phyloP scores from a whole-genome alignment of 2,113 vertebrate genomes.

The Progne subis region DNA sequence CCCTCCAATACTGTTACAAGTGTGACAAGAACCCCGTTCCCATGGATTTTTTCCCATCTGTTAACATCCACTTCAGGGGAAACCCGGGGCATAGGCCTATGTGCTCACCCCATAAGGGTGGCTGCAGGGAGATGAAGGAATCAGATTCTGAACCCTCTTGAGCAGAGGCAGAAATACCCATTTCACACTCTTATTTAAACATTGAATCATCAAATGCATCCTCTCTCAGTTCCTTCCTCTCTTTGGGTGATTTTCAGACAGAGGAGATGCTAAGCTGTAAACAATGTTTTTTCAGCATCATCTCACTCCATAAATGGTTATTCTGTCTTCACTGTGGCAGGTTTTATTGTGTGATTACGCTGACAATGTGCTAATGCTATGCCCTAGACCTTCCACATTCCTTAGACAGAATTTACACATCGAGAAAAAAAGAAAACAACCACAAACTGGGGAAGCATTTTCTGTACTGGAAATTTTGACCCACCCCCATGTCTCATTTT shows the following conservation, averaged over 20 bases:
- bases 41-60: neutral
- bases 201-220: neutral
- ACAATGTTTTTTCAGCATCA: neutral
- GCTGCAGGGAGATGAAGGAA: neutral
- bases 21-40: neutral
- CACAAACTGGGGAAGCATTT: neutral
- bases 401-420: neutral
- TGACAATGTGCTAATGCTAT: neutral
- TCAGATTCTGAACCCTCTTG: neutral
- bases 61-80: neutral
- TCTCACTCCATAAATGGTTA: conserved; percentile 24
- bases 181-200: neutral
- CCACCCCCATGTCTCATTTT: neutral
- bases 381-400: conserved; percentile 6
- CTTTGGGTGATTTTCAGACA: conserved; percentile 31
- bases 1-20: neutral
- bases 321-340: neutral
- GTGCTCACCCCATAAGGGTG: neutral
- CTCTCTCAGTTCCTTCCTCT: conserved; percentile 18
- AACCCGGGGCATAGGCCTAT: accelerated
- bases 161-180: neutral
- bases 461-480: neutral
- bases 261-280: conserved; percentile 24
- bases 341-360: conserved; percentile 22
- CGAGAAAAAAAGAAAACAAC: neutral